Evolutionary conservation across 1,140 invertebrate genomes (phyloP), one percentile per base, ranked within the genome.

Genomic region (Leptinotarsa texana): DNA sequence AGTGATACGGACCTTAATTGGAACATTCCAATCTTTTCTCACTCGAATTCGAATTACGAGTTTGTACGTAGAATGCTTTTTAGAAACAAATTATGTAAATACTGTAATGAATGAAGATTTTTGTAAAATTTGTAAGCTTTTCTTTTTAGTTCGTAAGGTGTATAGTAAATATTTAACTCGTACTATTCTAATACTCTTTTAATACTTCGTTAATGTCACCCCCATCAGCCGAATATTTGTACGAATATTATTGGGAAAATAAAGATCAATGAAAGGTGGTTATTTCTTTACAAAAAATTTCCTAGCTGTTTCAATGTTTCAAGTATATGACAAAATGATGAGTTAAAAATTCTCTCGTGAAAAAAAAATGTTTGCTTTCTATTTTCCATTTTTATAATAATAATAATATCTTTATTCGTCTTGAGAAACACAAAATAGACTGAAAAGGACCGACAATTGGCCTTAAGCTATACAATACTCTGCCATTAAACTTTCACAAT

Each of bases 171-270:
- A 77, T 77, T 71, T 71, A 71, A 74, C 72, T 77, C 70, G 69
- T 75, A 77, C 73, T 77, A 72, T 75, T 62, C 57, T 70, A 75
- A 78, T 78, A 78, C 77, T 75, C 76, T 75, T 77, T 75, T 73
- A 73, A 75, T 78, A 78, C 63, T 75, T 75, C 66, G 69, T 72
- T 69, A 51, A 61, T 49, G 72, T 75, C 42, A 67, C 66, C 67
- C 61, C 13, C 51, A 74, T 62, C 33, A 71, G 33, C 8, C 33
- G n/a, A 77, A 70, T 72, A 69, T 77, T 77, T 77, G 75, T 77
- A 77, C 71, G 74, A 72, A 71, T 66, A 70, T 77, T 77, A 77
- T 72, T 77, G 76, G 76, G 76, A 71, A 77, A 75, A 77, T 74
- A 72, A 77, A 77, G 24, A 33, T 18, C 51, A n/a, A 57, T 57